A percentile compares a stretch with the other conserved stretches of the same genome.
These are phyloP conservation scores for Diadophis punctatus DNA, from an alignment of 2,113 vertebrate genomes.

Conservation along the genomic window DNA sequence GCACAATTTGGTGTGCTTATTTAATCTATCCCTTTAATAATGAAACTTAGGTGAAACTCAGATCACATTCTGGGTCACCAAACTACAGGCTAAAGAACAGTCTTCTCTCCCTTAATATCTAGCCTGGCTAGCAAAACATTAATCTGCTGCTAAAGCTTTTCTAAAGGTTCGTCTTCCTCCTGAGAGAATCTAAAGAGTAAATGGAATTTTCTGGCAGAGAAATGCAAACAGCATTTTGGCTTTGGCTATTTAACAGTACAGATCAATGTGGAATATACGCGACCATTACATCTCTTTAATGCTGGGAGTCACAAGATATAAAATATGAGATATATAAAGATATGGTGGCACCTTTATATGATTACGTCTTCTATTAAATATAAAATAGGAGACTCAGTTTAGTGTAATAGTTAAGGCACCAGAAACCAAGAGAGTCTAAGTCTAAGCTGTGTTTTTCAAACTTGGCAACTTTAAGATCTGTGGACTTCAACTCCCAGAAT, in stretches of 20 bases:
- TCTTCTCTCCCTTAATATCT: neutral
- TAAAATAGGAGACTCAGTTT: neutral
- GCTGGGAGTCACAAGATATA: neutral
- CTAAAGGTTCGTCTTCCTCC: neutral
- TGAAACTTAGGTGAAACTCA: neutral
- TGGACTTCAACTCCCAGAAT: neutral
- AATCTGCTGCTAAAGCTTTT: neutral
- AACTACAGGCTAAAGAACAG: neutral
- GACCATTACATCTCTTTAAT: neutral
- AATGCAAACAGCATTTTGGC: neutral
- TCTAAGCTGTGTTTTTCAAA: neutral
- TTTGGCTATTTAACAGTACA: neutral
- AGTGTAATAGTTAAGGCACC: neutral
- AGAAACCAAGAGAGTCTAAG: neutral
- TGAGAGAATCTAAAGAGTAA: neutral
- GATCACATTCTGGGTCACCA: neutral
- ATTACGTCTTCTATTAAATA: neutral
- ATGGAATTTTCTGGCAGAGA: neutral
- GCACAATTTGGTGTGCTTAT: neutral
- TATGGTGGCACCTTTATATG: neutral
- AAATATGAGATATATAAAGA: neutral
- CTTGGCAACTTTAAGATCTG: neutral
- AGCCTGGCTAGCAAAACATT: neutral
- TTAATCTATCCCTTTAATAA: neutral
- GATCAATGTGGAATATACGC: neutral